Conservation (phyloP, 23 tunicate genomes). For the Halocynthia aurantium region DNA sequence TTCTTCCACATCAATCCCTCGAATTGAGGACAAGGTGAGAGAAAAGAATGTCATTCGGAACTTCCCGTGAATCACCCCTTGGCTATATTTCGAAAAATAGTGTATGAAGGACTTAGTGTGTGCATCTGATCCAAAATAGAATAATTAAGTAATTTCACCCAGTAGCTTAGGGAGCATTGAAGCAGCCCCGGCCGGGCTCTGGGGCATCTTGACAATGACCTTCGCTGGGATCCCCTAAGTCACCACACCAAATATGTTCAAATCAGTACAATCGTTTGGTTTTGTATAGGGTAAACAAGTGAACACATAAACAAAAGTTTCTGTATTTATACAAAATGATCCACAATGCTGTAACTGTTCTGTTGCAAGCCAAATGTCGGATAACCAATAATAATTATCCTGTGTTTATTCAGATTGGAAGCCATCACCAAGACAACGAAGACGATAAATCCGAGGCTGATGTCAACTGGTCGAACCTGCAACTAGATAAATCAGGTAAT, state of each 20-base stretch:
- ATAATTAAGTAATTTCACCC: background rate
- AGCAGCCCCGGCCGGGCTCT: too few relatives aligned
- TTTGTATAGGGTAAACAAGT: too few relatives aligned
- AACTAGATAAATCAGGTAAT: conserved; percentile 15
- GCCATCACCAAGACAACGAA: conserved; percentile 1
- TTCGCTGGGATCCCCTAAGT: too few relatives aligned
- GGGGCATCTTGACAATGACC: too few relatives aligned
- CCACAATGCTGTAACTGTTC: background rate
- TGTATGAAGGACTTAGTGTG: background rate
- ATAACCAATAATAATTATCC: too few relatives aligned
- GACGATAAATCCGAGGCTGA: conserved; percentile 19
- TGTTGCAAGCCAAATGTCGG: background rate
- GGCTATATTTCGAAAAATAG: too few relatives aligned
- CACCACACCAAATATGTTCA: too few relatives aligned
- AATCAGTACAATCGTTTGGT: too few relatives aligned
- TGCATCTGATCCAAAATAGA: background rate
- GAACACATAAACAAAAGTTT: background rate
- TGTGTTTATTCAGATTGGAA: background rate
- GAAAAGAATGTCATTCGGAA: too few relatives aligned
- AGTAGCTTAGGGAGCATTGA: background rate
- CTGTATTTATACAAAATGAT: background rate
- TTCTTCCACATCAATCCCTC: conserved; percentile 12
- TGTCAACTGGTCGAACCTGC: conserved; percentile 18
- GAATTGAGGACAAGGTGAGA: conserved; percentile 17
- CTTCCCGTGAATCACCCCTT: too few relatives aligned